Conservation (phyloP, 2,797 vertebrate species). For the Eulemur rubriventer region DNA sequence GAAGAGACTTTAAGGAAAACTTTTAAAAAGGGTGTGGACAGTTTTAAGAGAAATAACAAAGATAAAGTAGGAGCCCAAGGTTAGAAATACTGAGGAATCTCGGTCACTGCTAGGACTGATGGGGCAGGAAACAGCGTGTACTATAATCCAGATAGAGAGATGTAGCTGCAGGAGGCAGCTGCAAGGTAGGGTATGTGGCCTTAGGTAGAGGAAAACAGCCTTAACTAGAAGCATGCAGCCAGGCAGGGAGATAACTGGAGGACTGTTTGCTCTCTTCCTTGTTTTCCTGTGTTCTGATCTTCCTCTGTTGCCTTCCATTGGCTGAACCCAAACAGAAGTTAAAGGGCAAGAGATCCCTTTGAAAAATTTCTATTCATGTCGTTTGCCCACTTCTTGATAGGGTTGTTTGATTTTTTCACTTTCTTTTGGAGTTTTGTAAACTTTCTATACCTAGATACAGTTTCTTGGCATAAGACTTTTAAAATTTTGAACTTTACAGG, state of each 20-base stretch:
- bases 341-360: not conserved
- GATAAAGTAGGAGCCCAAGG: not conserved
- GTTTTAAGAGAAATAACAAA: not conserved
- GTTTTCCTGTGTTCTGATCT: not conserved
- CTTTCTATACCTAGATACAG: not conserved
- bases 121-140: too few species aligned
- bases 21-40: not conserved
- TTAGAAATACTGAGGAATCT: not conserved
- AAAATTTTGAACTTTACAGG: not conserved
- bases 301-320: too few species aligned
- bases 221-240: not conserved
- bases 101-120: too few species aligned
- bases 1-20: not conserved
- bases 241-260: not conserved
- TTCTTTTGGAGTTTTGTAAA: not conserved
- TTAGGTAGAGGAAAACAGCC: not conserved
- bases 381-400: too few species aligned
- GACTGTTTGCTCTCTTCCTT: not conserved
- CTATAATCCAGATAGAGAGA: not conserved
- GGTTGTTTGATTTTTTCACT: not conserved
- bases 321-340: not conserved
- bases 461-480: not conserved
- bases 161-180: not conserved
- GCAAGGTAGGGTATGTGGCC: too few species aligned
- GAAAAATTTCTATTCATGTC: not conserved